Conservation (phyloP, 2,797 vertebrate genomes). For the Poeciliopsis presidionis region DNA sequence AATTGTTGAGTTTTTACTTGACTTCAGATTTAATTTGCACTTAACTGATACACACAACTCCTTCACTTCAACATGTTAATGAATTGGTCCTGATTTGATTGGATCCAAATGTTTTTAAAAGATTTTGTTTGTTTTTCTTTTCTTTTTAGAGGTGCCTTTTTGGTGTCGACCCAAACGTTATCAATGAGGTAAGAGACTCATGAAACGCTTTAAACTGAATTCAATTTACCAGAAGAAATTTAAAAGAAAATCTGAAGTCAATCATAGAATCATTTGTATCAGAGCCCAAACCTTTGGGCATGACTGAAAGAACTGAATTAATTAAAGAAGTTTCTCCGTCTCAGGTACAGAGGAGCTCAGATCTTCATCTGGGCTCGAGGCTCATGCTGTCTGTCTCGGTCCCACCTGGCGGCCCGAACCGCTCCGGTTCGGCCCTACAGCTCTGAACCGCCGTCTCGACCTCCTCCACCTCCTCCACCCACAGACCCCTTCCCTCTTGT, state of each 20-base stretch:
- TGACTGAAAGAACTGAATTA: not conserved
- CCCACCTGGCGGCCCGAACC: slow-evolving; percentile 53
- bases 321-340: not conserved
- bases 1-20: not conserved
- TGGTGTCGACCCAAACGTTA: slow-evolving; percentile 10
- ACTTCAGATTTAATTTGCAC: not conserved
- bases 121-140: not conserved
- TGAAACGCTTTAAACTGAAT: not conserved
- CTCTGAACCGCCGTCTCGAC: slow-evolving; percentile 63
- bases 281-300: not conserved
- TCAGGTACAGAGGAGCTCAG: slow-evolving; percentile 76
- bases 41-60: not conserved
- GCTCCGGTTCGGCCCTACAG: slow-evolving; percentile 75
- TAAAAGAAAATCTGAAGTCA: not conserved
- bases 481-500: slow-evolving; percentile 34
- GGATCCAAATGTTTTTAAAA: not conserved
- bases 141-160: slow-evolving; percentile 21
- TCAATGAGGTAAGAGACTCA: slow-evolving; percentile 62
- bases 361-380: slow-evolving; percentile 71
- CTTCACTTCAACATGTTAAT: not conserved
- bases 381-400: slow-evolving; percentile 67
- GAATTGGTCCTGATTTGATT: not conserved
- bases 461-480: slow-evolving; percentile 18
- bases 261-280: not conserved
- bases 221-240: not conserved